phyloP scores from a whole-genome alignment of 2,797 vertebrate genomes.

The Spinus pinus region DNA sequence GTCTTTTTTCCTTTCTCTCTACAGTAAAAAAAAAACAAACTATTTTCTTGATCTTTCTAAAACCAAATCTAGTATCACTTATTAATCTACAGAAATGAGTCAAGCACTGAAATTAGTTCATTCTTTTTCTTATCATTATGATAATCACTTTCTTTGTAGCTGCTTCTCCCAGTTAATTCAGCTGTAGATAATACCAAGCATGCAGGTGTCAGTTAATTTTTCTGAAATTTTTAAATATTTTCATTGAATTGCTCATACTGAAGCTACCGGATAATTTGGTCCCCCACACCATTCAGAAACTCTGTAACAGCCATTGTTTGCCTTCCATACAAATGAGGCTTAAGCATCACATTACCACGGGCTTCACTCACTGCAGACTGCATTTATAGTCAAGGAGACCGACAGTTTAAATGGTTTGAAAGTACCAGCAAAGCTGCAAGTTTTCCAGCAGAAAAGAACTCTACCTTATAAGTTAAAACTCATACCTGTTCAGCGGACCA shows the following conservation, averaged over 20 bases:
- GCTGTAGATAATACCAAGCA: neutral
- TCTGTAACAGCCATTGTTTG: neutral
- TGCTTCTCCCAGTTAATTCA: neutral
- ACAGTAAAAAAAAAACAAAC: neutral
- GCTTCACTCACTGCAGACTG: neutral
- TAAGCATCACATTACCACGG: neutral
- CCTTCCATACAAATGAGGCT: neutral
- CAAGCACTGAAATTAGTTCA: neutral
- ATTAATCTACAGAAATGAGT: neutral
- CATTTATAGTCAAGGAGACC: neutral
- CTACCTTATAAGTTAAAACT: slow-evolving; percentile 7
- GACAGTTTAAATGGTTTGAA: neutral
- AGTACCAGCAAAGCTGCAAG: neutral
- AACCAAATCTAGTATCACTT: neutral
- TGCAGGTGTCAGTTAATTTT: neutral
- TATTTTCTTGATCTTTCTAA: neutral
- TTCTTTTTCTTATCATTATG: neutral
- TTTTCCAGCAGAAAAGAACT: neutral
- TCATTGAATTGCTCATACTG: neutral
- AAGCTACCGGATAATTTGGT: neutral
- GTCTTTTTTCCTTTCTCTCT: neutral
- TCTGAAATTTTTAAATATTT: neutral
- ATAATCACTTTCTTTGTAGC: neutral
- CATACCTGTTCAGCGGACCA: neutral
- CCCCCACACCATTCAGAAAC: neutral